Evolutionary conservation across 2,888 invertebrate genomes (phyloP).

Genomic region (Orthosia gothica): DNA sequence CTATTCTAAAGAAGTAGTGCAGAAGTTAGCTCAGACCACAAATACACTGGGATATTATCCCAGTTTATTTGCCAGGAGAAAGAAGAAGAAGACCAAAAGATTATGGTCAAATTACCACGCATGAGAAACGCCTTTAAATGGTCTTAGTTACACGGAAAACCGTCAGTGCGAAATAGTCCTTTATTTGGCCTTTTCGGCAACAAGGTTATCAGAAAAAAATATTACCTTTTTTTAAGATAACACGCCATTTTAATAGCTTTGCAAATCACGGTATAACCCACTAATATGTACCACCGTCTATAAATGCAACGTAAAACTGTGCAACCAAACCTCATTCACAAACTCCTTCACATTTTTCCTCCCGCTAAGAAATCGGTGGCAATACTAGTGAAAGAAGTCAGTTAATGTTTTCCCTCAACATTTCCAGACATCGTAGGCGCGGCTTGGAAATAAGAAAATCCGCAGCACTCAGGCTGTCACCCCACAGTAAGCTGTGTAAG

Average conservation of each 20-base stretch:
- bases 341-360: slow-evolving; percentile 33
- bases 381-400: slow-evolving; percentile 52
- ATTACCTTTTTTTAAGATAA: not conserved
- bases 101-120: not conserved
- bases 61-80: no score
- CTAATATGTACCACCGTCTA: not conserved
- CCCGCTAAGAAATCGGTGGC: slow-evolving; percentile 13
- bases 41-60: no score
- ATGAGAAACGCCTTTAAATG: not conserved
- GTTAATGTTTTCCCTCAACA: slow-evolving; percentile 51
- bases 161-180: no score
- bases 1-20: no score
- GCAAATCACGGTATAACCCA: not conserved
- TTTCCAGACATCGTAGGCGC: slow-evolving; percentile 52
- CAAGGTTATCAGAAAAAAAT: not conserved
- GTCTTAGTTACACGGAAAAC: not conserved
- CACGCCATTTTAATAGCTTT: slow-evolving; percentile 1
- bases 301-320: slow-evolving; percentile 5
- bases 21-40: no score
- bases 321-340: slow-evolving; percentile 28
- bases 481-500: slow-evolving; percentile 80
- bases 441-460: slow-evolving; percentile 77
- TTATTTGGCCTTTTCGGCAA: not conserved
- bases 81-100: not conserved
- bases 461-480: slow-evolving; percentile 77